Evolutionary conservation across 2,888 invertebrate species (phyloP).

Genomic region (Apamea monoglypha): DNA sequence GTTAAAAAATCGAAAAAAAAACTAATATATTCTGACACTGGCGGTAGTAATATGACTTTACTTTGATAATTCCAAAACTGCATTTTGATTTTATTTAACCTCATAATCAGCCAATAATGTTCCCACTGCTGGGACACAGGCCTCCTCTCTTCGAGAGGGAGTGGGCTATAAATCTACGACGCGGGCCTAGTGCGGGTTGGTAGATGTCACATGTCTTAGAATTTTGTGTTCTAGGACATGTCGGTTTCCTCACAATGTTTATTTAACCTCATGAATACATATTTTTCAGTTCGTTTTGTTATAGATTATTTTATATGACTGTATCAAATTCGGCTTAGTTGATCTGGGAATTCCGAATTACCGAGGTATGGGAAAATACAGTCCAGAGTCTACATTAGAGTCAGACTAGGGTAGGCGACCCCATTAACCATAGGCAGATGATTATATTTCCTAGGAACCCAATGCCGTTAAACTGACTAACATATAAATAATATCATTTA

Average conservation of each 20-base stretch:
- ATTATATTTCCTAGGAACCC: slow-evolving; percentile 25
- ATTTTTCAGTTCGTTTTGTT: background rate
- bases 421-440: background rate
- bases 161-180: no score
- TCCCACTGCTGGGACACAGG: no score
- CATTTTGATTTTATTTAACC: background rate
- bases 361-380: slow-evolving; percentile 10
- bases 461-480: background rate
- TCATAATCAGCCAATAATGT: no score
- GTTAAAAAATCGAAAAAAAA: background rate
- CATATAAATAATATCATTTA: background rate
- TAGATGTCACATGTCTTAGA: no score
- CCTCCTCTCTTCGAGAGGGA: no score
- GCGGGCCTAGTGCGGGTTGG: no score
- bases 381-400: background rate
- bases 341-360: slow-evolving; percentile 16
- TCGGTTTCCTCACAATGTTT: no score
- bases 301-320: slow-evolving; percentile 4
- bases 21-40: background rate
- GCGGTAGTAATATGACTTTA: background rate
- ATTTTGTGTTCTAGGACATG: no score
- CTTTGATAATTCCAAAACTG: background rate
- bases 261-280: background rate
- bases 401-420: slow-evolving; percentile 3
- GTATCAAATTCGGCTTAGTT: background rate